A percentile compares a stretch with the other conserved stretches of the same genome.
These are phyloP conservation scores for Halisarca cf. caerulea DNA, from an alignment of 37 sponge, comb jelly and placozoan species.

Conservation along the genomic window DNA sequence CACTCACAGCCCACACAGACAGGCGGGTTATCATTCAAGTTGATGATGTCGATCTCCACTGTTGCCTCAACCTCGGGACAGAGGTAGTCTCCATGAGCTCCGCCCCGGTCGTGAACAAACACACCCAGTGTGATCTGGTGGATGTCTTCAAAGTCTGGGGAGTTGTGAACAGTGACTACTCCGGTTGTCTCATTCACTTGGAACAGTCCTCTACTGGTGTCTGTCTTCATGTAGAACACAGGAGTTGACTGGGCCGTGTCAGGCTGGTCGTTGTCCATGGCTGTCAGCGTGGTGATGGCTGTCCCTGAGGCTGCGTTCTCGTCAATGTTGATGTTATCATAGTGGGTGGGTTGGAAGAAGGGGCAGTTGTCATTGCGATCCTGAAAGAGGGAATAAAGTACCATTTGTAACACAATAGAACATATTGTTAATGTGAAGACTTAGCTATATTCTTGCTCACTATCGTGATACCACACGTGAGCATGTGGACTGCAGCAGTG, in stretches of 20 bases:
- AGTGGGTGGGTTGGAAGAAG: conserved; percentile 3
- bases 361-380: conserved; percentile 15
- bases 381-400: background rate
- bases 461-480: background rate
- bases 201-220: conserved; percentile 17
- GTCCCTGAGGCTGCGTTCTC: conserved; percentile 1
- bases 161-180: background rate
- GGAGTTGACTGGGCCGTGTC: conserved; percentile 6
- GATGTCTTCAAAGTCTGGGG: conserved; percentile 11
- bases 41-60: background rate
- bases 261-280: background rate
- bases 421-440: no score
- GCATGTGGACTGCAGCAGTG: background rate
- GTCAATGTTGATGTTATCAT: background rate
- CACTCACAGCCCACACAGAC: background rate
- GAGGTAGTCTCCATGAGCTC: background rate
- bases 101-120: background rate
- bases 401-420: no score
- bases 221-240: background rate
- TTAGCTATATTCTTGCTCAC: no score
- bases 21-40: conserved; percentile 14
- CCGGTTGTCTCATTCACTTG: conserved; percentile 13
- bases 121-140: conserved; percentile 14
- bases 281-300: background rate
- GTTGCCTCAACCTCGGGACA: conserved; percentile 3